These are phyloP conservation scores for Zapus hudsonius DNA, from an alignment of 2,113 vertebrate genomes.

Conservation along the genomic window DNA sequence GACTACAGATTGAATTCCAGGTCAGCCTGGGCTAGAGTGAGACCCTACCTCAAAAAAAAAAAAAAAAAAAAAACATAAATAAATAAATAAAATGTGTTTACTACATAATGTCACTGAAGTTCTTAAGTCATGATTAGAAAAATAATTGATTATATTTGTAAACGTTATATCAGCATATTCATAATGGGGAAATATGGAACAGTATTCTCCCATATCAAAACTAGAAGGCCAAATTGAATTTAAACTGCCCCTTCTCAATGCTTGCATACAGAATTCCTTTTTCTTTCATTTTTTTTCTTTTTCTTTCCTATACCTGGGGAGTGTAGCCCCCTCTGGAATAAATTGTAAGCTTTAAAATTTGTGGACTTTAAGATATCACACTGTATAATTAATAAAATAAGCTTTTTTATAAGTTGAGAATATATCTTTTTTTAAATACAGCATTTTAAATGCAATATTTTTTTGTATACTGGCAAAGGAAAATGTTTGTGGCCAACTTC, in stretches of 20 bases:
- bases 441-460: neutral
- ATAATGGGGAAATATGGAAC: neutral
- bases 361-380: neutral
- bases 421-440: neutral
- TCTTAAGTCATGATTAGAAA: neutral
- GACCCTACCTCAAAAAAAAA: no score
- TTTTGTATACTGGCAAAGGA: neutral
- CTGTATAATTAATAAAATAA: no score
- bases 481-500: neutral
- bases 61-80: no score
- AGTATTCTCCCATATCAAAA: slow-evolving; percentile 62
- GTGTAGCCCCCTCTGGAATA: slow-evolving; percentile 43
- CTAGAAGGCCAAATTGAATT: slow-evolving; percentile 65
- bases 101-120: neutral
- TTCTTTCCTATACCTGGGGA: no score
- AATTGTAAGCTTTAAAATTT: neutral
- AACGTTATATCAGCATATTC: neutral
- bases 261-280: no score
- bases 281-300: no score
- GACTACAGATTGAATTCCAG: no score
- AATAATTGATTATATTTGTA: neutral
- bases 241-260: slow-evolving; percentile 25
- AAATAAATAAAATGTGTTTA: no score
- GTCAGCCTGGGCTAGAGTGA: no score
- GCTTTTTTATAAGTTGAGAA: no score